Conservation (phyloP, 2,797 vertebrate genomes). For the Cryptoblepharus egeriae region DNA sequence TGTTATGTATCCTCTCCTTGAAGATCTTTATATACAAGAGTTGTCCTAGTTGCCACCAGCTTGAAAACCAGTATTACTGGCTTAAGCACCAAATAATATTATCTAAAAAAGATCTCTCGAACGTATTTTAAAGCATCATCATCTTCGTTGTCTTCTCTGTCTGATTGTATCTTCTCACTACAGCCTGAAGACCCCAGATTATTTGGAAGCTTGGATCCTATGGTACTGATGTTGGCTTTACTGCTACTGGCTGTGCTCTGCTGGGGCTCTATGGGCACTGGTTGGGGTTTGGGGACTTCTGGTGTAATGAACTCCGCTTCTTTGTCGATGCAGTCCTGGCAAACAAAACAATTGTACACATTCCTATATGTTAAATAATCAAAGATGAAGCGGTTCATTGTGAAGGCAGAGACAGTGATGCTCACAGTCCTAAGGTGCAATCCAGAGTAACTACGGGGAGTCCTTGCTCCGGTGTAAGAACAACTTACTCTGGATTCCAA, state of each 20-base stretch:
- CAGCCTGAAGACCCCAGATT: fast-evolving
- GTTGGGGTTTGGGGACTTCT: constrained; percentile 17
- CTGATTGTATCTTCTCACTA: not conserved
- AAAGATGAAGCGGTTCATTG: not conserved
- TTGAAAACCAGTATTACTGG: no score
- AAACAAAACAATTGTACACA: not conserved
- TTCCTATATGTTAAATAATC: not conserved
- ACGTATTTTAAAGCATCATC: constrained; percentile 75
- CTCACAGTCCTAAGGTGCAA: not conserved
- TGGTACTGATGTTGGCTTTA: fast-evolving
- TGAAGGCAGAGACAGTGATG: not conserved
- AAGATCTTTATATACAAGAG: not conserved
- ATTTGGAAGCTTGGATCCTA: not conserved
- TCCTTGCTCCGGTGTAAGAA: no score
- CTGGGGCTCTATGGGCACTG: fast-evolving
- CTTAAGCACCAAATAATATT: not conserved
- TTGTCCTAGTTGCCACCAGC: not conserved
- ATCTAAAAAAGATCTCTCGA: constrained; percentile 81
- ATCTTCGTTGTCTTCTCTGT: constrained; percentile 29
- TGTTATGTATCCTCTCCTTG: not conserved
- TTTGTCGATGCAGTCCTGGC: constrained; percentile 3
- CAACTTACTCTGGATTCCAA: no score
- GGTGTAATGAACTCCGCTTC: not conserved
- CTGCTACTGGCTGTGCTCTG: not conserved
- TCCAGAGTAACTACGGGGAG: no score